Conservation (phyloP, 2,113 vertebrate genomes). For the Acinonyx jubatus region DNA sequence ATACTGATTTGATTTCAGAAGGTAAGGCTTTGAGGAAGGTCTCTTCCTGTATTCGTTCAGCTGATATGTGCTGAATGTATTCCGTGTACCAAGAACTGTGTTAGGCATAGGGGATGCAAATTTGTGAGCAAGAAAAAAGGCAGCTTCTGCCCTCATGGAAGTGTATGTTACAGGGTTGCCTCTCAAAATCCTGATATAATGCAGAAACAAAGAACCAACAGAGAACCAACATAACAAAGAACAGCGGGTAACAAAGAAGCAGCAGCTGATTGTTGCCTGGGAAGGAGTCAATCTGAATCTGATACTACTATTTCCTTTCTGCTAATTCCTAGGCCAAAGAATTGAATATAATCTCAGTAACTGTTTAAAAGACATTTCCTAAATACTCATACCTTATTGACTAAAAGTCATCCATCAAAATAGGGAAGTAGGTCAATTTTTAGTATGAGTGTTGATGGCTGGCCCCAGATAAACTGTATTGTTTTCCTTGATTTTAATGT, state of each 20-base stretch:
- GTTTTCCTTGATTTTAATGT: constrained; percentile 39
- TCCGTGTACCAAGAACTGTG: neutral
- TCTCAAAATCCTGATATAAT: neutral
- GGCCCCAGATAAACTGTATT: neutral
- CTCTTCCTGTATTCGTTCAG: neutral
- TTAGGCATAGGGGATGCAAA: neutral
- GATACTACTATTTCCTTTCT: neutral
- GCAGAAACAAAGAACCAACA: neutral
- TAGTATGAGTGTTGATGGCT: constrained; percentile 1
- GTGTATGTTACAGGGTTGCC: neutral
- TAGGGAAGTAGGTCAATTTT: constrained; percentile 11
- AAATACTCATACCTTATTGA: neutral
- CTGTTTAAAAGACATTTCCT: constrained; percentile 45
- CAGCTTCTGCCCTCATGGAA: neutral
- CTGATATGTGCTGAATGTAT: neutral
- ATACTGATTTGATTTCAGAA: constrained; percentile 20
- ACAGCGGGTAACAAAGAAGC: neutral
- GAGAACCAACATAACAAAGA: neutral
- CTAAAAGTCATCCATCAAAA: neutral
- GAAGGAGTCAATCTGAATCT: neutral
- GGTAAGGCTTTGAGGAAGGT: neutral
- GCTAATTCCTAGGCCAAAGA: neutral
- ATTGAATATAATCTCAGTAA: neutral
- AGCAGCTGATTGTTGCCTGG: neutral
- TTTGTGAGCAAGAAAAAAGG: neutral